Conservation (phyloP, 2,888 invertebrate species). For the Salticus scenicus region DNA sequence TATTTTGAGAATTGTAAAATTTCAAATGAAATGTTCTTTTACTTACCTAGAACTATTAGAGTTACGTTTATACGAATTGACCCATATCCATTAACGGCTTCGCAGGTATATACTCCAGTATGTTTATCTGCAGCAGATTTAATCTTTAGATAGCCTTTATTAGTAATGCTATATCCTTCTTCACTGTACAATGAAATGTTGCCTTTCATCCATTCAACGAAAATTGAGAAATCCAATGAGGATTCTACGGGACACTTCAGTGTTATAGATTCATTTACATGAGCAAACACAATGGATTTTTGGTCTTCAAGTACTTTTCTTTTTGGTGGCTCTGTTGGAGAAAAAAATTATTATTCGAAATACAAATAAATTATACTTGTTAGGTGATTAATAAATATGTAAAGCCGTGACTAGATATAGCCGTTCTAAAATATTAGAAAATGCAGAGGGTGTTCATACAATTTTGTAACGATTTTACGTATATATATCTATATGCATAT, state of each 20-base stretch:
- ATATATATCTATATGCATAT: too few species aligned
- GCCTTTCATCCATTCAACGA: conserved; percentile 33
- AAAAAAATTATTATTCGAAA: too few species aligned
- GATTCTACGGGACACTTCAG: conserved; percentile 46
- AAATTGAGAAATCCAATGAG: neutral
- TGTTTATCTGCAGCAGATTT: conserved; percentile 22
- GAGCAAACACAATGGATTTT: conserved; percentile 29
- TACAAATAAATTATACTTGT: too few species aligned
- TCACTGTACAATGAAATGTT: conserved; percentile 21
- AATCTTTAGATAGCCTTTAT: conserved; percentile 42
- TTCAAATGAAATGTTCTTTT: too few species aligned
- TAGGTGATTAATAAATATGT: too few species aligned
- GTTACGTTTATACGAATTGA: conserved; percentile 24
- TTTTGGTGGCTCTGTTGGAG: conserved; percentile 31
- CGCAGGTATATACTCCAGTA: conserved; percentile 41
- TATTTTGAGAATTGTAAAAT: too few species aligned
- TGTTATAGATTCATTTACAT: conserved; percentile 16
- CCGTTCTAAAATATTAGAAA: too few species aligned
- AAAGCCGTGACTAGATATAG: too few species aligned
- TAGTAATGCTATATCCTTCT: conserved; percentile 25
- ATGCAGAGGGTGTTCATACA: too few species aligned
- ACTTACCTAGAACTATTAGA: conserved; percentile 47
- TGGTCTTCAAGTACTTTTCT: conserved; percentile 12
- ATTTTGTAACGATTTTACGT: too few species aligned
- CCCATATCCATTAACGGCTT: conserved; percentile 49